Conservation (phyloP, 2,797 vertebrate species). For the Phrynocephalus forsythii region DNA sequence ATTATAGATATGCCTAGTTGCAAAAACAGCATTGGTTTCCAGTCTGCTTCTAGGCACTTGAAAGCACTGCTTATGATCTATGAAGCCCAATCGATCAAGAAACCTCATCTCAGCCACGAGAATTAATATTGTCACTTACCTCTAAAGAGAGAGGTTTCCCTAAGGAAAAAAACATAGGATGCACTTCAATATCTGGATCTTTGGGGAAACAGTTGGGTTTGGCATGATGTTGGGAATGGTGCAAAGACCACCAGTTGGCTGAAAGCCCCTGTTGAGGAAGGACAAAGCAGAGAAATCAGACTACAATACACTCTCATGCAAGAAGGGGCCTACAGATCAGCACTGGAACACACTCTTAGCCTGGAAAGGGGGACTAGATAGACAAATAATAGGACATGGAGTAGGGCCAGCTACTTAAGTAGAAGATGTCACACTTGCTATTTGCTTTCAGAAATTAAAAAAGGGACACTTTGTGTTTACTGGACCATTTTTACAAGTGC, state of each 20-base stretch:
- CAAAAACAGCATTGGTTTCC: too few relatives aligned
- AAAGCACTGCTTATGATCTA: too few relatives aligned
- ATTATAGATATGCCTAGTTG: too few relatives aligned
- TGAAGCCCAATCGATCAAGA: too few relatives aligned
- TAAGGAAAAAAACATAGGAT: not conserved
- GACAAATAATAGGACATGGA: not conserved
- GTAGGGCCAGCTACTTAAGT: not conserved
- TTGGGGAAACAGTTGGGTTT: slow-evolving; percentile 31
- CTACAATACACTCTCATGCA: too few relatives aligned
- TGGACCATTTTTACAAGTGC: not conserved
- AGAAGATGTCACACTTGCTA: not conserved
- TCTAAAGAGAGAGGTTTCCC: slow-evolving; percentile 19
- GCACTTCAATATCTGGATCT: not conserved
- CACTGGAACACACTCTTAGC: not conserved
- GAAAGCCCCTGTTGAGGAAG: slow-evolving; percentile 6
- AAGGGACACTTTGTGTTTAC: too few relatives aligned
- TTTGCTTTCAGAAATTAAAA: not conserved
- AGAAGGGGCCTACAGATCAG: not conserved
- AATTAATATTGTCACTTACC: slow-evolving; percentile 1
- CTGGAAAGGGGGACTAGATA: not conserved
- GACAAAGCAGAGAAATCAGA: not conserved
- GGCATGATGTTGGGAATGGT: slow-evolving; percentile 21
- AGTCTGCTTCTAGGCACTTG: too few relatives aligned
- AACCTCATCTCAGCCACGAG: not conserved
- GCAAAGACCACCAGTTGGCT: slow-evolving; percentile 9